Evolutionary conservation across 2,113 vertebrate species (phyloP).

Genomic region (Rhynchopsitta pachyrhyncha): DNA sequence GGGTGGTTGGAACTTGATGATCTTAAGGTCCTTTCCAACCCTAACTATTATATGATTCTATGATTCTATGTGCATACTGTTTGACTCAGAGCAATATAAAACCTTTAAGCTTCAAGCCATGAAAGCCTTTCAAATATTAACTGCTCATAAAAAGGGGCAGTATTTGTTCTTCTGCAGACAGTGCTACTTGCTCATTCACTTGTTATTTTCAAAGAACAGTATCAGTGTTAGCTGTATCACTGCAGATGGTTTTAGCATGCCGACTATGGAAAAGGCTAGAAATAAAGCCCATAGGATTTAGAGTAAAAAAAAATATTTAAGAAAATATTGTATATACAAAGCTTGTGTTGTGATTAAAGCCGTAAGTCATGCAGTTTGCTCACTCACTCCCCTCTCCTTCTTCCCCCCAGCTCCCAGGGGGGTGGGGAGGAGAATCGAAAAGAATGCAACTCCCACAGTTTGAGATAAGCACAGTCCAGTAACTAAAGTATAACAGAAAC

Average conservation of each 20-base stretch:
- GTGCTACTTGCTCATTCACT: neutral
- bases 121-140: neutral
- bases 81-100: neutral
- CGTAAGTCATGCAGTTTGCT: too few relatives aligned
- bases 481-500: too few relatives aligned
- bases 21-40: too few relatives aligned
- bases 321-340: neutral
- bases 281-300: neutral
- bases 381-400: too few relatives aligned
- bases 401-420: too few relatives aligned
- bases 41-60: too few relatives aligned
- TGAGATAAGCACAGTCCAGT: too few relatives aligned
- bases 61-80: neutral
- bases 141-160: neutral
- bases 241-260: neutral
- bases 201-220: neutral
- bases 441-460: too few relatives aligned
- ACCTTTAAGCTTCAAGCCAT: neutral
- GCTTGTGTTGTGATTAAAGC: too few relatives aligned
- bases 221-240: neutral
- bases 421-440: too few relatives aligned
- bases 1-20: too few relatives aligned
- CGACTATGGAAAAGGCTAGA: neutral
- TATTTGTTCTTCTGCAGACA: neutral
- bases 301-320: neutral